Evolutionary conservation across 2,113 vertebrate species (phyloP).

Genomic region (Poecilia latipinna): DNA sequence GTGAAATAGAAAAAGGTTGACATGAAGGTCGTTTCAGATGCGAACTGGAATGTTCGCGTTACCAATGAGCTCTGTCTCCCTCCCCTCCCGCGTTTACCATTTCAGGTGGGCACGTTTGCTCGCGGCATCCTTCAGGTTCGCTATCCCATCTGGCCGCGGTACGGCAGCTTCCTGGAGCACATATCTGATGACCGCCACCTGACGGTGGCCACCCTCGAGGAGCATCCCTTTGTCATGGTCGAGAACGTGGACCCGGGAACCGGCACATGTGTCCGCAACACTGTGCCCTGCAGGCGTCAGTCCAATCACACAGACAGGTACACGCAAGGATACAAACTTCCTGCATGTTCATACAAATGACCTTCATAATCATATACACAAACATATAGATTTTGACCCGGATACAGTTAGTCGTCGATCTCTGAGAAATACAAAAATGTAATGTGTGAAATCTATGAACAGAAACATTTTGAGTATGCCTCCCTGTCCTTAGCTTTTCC

Average conservation of each 20-base stretch:
- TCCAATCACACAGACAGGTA: conserved; percentile 90
- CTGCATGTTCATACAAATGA: not conserved
- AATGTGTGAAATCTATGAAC: not conserved
- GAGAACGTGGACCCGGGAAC: conserved; percentile 92
- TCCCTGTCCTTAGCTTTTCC: not conserved
- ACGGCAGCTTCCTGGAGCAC: conserved; percentile 89
- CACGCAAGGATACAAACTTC: not conserved
- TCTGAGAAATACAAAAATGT: not conserved
- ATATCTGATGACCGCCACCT: conserved; percentile 92
- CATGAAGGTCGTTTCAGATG: conserved; percentile 13
- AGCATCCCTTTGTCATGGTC: conserved; percentile 96
- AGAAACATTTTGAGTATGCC: not conserved
- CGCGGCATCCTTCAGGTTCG: conserved; percentile 93
- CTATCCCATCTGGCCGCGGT: conserved; percentile 97
- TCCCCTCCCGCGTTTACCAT: not conserved
- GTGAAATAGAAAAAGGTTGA: conserved; percentile 11
- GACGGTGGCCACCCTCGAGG: conserved; percentile 95
- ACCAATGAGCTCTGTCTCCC: conserved; percentile 1
- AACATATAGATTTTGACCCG: not conserved
- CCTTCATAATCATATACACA: not conserved
- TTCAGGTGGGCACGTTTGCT: conserved; percentile 92
- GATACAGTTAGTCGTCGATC: not conserved
- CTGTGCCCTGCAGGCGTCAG: conserved; percentile 94
- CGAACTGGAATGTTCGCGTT: not conserved
- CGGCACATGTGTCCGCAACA: conserved; percentile 94